Evolutionary conservation across 2,888 invertebrate species (phyloP).

Genomic region (Dexiosoma caninum): DNA sequence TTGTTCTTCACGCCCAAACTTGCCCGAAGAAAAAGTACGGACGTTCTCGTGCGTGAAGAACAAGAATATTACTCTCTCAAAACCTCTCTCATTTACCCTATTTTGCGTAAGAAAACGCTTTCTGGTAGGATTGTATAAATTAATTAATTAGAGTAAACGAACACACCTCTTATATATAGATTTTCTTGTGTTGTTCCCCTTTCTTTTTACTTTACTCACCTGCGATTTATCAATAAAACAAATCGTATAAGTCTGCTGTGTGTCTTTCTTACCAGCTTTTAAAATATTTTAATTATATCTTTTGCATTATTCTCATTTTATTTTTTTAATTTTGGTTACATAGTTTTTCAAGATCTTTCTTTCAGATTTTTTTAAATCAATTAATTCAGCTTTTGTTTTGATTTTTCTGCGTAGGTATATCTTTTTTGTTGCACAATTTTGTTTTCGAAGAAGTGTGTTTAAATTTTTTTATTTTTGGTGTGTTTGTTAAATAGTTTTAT

Average conservation of each 20-base stretch:
- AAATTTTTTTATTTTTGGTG: slow-evolving; percentile 50
- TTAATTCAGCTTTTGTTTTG: slow-evolving; percentile 62
- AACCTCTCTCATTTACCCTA: no score
- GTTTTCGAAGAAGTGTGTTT: slow-evolving; percentile 45
- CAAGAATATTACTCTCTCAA: no score
- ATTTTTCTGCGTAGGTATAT: slow-evolving; percentile 61
- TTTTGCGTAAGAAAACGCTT: no score
- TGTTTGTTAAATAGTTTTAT: slow-evolving; percentile 47
- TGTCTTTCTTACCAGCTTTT: slow-evolving; percentile 45
- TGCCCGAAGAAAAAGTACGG: no score
- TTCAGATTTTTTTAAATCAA: slow-evolving; percentile 33
- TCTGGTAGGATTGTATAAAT: no score
- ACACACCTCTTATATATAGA: no score
- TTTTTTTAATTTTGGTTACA: slow-evolving; percentile 44
- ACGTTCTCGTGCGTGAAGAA: no score
- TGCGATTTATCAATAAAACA: not conserved
- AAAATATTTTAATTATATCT: slow-evolving; percentile 46
- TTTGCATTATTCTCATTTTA: slow-evolving; percentile 45
- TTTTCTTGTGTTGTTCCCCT: no score
- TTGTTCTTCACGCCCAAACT: no score
- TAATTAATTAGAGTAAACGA: no score
- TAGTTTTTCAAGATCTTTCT: slow-evolving; percentile 38
- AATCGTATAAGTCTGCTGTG: not conserved
- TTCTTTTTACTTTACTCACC: slow-evolving; percentile 16
- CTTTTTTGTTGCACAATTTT: slow-evolving; percentile 33